Evolutionary conservation across 2,888 invertebrate genomes (phyloP), one percentile per base, ranked within the genome.

Genomic region (Drosophila meridionalis): DNA sequence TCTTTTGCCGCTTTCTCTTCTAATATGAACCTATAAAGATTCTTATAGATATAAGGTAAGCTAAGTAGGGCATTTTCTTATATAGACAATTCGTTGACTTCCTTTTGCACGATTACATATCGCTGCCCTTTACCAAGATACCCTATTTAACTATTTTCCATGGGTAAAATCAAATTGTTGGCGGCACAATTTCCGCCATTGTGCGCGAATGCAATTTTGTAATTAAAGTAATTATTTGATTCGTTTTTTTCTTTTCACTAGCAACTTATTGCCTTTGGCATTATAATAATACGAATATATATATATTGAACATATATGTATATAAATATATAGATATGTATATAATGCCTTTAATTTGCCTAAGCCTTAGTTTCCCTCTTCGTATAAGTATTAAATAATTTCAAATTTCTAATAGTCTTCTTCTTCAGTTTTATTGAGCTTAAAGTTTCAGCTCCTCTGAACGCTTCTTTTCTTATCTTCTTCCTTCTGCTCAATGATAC

Each of bases 191-290:
- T 78, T 77, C 62, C 60, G 65, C 61, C 14, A 62, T 64, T 68
- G 66, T 73, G 52, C 66, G 56, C 68, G 73, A 79, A 71, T 78
- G 73, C 75, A 77, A 79, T 73, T 79, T 72, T 67, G 60, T 62
- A 67, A 79, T 79, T 76, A 86, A 79, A 75, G 68, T 79, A 78
- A 80, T 83, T 71, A 83, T 73, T 81, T 61, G 28, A 68, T 69
- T 73, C 73, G 32, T 28, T 50, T 52, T 53, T 36, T n/a, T n/a
- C 38, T 67, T 34, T 34, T 20, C 12, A 20, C 20, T 20, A 52
- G 20, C 20, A n/a, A 7, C 4, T 14, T 14, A 45, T 47, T 40
- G n/a, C 26, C 36, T 47, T 57, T 50, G 47, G 26, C 57, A 47
- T 36, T 14, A 30, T 6, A 6, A 14, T 47, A 56, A 56, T 8